Percentiles rank a stretch among this genome's conserved stretches.
phyloP scores from a whole-genome alignment of 2,888 invertebrate genomes.

The Acanthosepion esculentum region DNA sequence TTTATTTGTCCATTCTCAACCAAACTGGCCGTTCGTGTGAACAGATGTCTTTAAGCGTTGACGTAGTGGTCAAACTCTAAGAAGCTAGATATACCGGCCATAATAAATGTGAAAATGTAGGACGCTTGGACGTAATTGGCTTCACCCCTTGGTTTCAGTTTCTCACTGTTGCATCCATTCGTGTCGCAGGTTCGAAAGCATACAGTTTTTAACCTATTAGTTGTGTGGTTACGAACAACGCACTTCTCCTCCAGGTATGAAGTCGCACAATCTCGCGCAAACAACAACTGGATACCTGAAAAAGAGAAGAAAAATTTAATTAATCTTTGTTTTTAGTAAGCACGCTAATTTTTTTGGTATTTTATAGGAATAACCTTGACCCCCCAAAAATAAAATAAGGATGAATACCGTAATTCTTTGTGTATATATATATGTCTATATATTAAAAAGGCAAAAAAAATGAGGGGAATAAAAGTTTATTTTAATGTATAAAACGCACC shows the following conservation, averaged over 20 bases:
- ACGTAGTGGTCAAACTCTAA: background rate
- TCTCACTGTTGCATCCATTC: constrained; percentile 19
- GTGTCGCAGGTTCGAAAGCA: background rate
- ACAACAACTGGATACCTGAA: background rate
- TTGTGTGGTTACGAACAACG: background rate
- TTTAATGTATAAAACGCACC: no score
- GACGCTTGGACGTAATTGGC: background rate
- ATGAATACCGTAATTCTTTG: no score
- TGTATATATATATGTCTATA: no score
- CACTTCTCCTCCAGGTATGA: constrained; percentile 6
- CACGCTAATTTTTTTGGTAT: no score
- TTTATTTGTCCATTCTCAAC: no score
- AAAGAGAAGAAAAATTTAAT: background rate
- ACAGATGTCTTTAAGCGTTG: background rate
- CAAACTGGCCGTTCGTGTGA: no score
- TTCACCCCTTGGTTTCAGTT: background rate
- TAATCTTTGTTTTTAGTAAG: no score
- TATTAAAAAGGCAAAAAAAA: no score
- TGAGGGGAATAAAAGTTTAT: no score
- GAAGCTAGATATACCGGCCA: background rate
- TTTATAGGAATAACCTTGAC: no score
- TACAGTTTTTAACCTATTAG: background rate
- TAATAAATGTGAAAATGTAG: background rate
- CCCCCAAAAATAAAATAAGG: no score
- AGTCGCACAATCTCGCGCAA: background rate